Base-by-base conservation (phyloP, 2,888 invertebrate species). In the Tiliacea aurago region DNA sequence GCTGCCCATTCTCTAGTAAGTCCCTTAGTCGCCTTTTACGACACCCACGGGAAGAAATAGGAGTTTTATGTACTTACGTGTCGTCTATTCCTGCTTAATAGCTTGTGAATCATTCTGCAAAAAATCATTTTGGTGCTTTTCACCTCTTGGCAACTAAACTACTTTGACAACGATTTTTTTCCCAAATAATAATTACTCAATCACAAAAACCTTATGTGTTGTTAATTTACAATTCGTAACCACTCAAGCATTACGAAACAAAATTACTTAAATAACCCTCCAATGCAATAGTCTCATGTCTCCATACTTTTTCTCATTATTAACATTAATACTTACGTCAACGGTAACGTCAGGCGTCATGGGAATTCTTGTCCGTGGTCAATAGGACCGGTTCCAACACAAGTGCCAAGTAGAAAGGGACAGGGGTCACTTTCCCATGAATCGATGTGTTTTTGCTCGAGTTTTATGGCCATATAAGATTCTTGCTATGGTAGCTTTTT, bases 341-440 rank as follows among this genome's bases (percentile, higher is more conserved):
- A 37, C 53, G 13, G 28, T 28, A 28, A 28, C 28, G 28, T 28
- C 2, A 41, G 37, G 69, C 76, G 76, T 73, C 80, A 83, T 83
- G 83, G 81, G 81, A 82, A 83, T 65, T 64, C 66, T 71, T 33
- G 70, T 59, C 43, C 56, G 70, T 70, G 73, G 78, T 76, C 70
- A 78, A 81, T 70, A 41, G n/a, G 84, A 91, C 91, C 91, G 90
- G 93, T 92, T 90, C 72, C 66, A 66, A 74, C 76, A 66, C 33
- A 69, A 49, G 49, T 53, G 59, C 37, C 51, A 81, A 68, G 81
- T 88, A 88, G 90, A 93, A 93, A 93, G 90, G 91, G 91, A 92
- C 86, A 89, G 85, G 89, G 85, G 88, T 87, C 88, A 92, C 92
- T 93, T 94, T 94, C 94, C 89, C 94, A 92, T 88, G 89, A 89